Base-by-base conservation (phyloP, 2,888 invertebrate genomes). In the Himalopsyche anomala region DNA sequence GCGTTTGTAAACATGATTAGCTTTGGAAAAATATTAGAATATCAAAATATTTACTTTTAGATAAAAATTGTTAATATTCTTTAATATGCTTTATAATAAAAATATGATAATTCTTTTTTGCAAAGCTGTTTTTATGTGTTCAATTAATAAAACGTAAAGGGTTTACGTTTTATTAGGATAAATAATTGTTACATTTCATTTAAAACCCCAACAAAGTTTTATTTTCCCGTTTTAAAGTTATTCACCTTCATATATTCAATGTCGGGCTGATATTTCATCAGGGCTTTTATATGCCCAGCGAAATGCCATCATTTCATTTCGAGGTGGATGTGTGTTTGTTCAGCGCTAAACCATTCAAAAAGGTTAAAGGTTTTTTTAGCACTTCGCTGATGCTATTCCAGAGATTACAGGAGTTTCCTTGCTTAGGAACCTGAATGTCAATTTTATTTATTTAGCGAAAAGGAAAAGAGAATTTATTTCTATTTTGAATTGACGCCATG, bases 381-480 rank as follows among this genome's bases (percentile, higher is more conserved):
- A 62, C 62, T 62, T 6, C 62, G 62, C n/a, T n/a, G 56, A 56
- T 56, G 56, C 28, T 62, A 62, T 62, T 62, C 8, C 19, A 62
- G 62, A 62, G 62, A 62, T 62, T 62, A 62, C 62, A 62, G 62
- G 62, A 62, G 19, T 62, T 62, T 62, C 62, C 62, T 62, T 62
- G 51, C 62, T 19, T 11, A 8, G 8, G 11, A 19, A 62, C 19
- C 62, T 62, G 62, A 62, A 62, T 62, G 62, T 62, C 62, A 62
- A 62, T 62, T 62, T 19, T 62, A 62, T 62, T 62, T 62, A 62
- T 62, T 62, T 62, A 62, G 3, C 62, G 19, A 19, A 62, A 62
- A 62, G 62, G 28, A 62, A 62, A 62, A 2, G 28, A 62, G 11
- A 62, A 19, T 19, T 62, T 62, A 62, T 62, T 62, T n/a, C n/a